Evolutionary conservation across 2,888 invertebrate genomes (phyloP).

Genomic region (Maniola hyperantus): DNA sequence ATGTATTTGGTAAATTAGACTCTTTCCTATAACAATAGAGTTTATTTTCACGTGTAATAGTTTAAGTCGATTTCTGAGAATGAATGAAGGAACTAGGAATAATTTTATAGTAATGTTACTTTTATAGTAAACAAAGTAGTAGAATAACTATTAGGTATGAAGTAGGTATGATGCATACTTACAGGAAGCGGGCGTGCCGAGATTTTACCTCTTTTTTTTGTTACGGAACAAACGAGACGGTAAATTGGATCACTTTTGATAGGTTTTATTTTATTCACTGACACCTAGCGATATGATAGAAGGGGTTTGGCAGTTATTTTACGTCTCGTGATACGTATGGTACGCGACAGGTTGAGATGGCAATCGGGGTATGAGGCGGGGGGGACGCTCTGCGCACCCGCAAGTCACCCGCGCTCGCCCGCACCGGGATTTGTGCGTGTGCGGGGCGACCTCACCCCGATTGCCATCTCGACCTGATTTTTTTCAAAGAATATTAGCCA

Average conservation of each 20-base stretch:
- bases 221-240: not conserved
- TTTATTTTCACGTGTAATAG: not conserved
- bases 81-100: constrained; percentile 19
- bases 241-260: constrained; percentile 4
- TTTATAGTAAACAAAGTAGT: constrained; percentile 22
- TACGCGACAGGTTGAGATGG: too few species aligned
- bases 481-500: too few species aligned
- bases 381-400: too few species aligned
- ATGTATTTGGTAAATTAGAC: not conserved
- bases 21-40: not conserved
- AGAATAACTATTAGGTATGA: too few species aligned
- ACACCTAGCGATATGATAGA: too few species aligned
- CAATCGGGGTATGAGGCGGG: too few species aligned
- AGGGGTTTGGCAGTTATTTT: too few species aligned
- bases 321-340: too few species aligned
- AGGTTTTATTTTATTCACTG: not conserved
- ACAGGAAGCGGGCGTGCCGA: constrained; percentile 6
- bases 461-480: too few species aligned
- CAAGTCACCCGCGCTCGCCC: too few species aligned
- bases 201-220: constrained; percentile 10
- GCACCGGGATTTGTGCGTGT: too few species aligned
- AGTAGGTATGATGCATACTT: not conserved
- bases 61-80: not conserved
- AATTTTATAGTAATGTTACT: not conserved
- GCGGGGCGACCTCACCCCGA: too few species aligned